A percentile compares a stretch with the other conserved stretches of the same genome.
phyloP scores from a whole-genome alignment of 2,113 vertebrate genomes.

The Nycticryphes semicollaris region DNA sequence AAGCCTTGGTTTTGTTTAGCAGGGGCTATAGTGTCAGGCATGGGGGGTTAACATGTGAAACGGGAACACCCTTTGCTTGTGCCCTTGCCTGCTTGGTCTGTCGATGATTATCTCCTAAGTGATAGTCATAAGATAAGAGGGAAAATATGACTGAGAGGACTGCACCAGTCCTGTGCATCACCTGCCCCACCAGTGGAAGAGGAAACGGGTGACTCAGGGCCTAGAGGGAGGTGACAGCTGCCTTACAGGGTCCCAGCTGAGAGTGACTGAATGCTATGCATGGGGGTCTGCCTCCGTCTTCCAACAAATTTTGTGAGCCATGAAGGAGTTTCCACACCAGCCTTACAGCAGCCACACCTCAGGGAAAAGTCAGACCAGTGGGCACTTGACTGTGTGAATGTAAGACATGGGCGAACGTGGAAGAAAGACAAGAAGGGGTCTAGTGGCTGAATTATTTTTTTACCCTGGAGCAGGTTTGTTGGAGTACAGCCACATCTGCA shows the following conservation, averaged over 20 bases:
- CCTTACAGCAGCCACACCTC: background rate
- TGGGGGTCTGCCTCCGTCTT: background rate
- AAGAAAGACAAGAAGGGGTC: background rate
- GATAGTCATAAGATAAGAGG: constrained; percentile 23
- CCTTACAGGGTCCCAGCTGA: background rate
- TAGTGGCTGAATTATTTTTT: background rate
- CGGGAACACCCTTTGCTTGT: background rate
- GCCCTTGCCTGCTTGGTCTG: background rate
- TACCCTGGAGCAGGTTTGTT: background rate
- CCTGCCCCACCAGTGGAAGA: background rate
- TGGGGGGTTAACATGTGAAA: background rate
- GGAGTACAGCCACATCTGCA: background rate
- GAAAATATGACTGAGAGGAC: constrained; percentile 8
- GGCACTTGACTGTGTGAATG: background rate
- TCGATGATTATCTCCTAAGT: background rate
- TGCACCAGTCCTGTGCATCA: background rate
- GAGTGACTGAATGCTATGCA: background rate
- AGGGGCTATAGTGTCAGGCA: background rate
- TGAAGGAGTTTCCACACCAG: background rate
- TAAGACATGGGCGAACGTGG: background rate
- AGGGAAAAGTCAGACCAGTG: background rate
- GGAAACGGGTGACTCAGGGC: constrained; percentile 32
- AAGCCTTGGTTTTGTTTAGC: background rate
- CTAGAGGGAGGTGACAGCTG: background rate
- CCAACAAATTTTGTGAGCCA: background rate